Conservation (phyloP, 2,797 vertebrate species). For the Hydrolagus colliei region DNA sequence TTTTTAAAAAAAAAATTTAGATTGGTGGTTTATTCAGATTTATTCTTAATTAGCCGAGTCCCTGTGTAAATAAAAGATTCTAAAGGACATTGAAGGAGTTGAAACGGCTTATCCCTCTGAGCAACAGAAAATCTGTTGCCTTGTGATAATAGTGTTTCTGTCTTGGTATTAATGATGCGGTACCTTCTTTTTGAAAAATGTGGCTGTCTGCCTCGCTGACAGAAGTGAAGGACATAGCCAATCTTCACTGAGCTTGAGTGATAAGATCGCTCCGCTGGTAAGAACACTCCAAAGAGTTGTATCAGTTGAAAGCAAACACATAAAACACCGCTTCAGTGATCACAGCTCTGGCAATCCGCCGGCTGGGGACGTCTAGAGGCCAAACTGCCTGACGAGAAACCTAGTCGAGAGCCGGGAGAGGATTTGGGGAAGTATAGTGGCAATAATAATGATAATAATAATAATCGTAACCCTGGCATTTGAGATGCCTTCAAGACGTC, state of each 20-base stretch:
- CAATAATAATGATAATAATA: too few species aligned
- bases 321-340: background rate
- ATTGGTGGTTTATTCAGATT: conserved; percentile 21
- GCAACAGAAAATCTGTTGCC: conserved; percentile 15
- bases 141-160: conserved; percentile 28
- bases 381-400: background rate
- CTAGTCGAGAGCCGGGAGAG: background rate
- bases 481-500: too few species aligned
- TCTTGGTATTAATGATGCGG: background rate
- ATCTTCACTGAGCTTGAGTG: background rate
- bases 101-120: conserved; percentile 2
- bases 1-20: conserved; percentile 20
- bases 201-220: background rate
- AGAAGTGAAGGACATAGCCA: conserved; percentile 4
- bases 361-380: background rate
- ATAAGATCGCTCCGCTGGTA: conserved; percentile 19
- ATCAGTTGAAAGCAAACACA: conserved; percentile 6
- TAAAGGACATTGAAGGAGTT: background rate
- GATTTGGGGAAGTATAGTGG: too few species aligned
- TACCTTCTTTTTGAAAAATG: background rate
- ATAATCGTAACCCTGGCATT: too few species aligned
- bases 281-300: background rate
- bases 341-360: background rate
- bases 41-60: conserved; percentile 19
- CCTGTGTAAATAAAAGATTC: conserved; percentile 18